Evolutionary conservation across 2,797 vertebrate species (phyloP), one percentile per base, ranked within the genome.

Genomic region (Acrossocheilus fasciatus): DNA sequence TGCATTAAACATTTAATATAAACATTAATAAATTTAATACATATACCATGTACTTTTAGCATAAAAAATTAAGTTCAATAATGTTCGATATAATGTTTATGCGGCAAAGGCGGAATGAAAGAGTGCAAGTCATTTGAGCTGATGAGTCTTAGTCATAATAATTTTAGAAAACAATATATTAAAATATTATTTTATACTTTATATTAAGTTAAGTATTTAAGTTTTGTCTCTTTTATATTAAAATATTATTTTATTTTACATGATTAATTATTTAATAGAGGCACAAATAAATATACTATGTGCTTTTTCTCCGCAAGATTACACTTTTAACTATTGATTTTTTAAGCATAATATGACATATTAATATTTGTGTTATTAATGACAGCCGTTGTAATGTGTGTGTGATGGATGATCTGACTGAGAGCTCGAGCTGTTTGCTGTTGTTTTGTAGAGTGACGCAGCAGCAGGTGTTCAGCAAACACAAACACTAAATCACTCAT

Each of bases 391-490:
- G 57, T 11, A 59, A n/a, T 34, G 64, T 15, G n/a, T 66, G 62
- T 14, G 62, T 54, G 74, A 52, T 2, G 34, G 74, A 36, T 20
- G 17, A 34, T 12, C 15, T 34, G 14, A 0, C 23, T 15, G 26
- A 18, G 77, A 54, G 80, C 52, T 1, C 66, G 14, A 70, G 17
- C 26, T n/a, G 88, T 73, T 87, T 66, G 64, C 64, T n/a, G 34
- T 57, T 54, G 80, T 84, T 45, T 79, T 74, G 79, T 15, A 36
- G 4, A 17, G 62, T 70, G 81, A 86, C 20, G 78, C 87, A 82
- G 64, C 57, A 73, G 39, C 86, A 72, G 86, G 68, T 66, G 34
- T 39, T 82, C 72, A 41, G 45, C 77, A 85, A 66, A 47, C 68
- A 84, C 30, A 47, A 12, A 85, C 50, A 68, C 41, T 76, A 47